Percentiles rank a stretch among this genome's conserved stretches.
Conservation (phyloP, 1,140 invertebrate species). For the Papilio aristodemus region DNA sequence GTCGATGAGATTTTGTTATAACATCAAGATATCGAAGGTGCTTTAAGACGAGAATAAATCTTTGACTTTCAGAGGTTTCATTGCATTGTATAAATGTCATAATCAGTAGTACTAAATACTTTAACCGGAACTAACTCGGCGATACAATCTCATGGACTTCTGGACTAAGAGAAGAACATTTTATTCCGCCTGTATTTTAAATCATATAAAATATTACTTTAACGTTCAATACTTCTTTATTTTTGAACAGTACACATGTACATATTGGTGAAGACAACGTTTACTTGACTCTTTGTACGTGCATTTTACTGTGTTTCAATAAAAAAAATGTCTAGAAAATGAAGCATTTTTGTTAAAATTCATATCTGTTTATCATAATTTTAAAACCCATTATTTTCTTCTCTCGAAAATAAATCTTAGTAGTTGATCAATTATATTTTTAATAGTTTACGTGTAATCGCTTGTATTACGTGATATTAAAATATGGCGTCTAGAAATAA, state of each 20-base stretch:
- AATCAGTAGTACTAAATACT: neutral
- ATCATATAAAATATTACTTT: conserved; percentile 35
- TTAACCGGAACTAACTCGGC: neutral
- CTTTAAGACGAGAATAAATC: conserved; percentile 9
- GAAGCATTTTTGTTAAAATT: conserved; percentile 28
- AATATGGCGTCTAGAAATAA: conserved; percentile 20
- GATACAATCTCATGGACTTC: conserved; percentile 28
- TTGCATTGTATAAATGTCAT: conserved; percentile 7
- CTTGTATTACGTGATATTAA: conserved; percentile 20
- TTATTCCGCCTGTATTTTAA: conserved; percentile 35
- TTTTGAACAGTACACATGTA: conserved; percentile 34
- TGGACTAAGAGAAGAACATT: conserved; percentile 32
- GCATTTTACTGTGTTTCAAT: conserved; percentile 34
- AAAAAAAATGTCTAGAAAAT: conserved; percentile 33
- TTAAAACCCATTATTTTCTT: conserved; percentile 6
- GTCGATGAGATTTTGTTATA: conserved; percentile 26
- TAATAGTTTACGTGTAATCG: conserved; percentile 22
- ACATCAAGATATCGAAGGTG: neutral
- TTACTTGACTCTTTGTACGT: conserved; percentile 34
- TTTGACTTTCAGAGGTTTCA: conserved; percentile 2
- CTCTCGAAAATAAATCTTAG: conserved; percentile 9
- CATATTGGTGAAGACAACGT: conserved; percentile 32
- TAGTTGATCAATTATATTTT: conserved; percentile 17
- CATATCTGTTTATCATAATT: conserved; percentile 15
- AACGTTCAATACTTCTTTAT: conserved; percentile 33